Evolutionary conservation across 2,113 vertebrate genomes (phyloP).

Genomic region (Psilopsiagon aurifrons): DNA sequence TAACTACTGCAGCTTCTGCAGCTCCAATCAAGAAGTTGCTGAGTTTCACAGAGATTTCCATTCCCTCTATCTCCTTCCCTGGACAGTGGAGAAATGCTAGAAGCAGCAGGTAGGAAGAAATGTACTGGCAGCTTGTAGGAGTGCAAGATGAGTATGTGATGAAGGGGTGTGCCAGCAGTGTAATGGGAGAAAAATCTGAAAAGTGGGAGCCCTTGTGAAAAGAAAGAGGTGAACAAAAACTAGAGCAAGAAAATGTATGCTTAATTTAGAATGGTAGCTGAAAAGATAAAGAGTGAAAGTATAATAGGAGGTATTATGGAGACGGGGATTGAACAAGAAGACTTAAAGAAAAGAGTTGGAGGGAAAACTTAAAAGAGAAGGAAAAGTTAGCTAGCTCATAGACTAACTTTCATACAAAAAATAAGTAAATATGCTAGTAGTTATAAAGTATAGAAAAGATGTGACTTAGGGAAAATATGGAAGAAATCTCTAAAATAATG

Average conservation of each 20-base stretch:
- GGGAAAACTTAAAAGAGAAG: slow-evolving; percentile 17
- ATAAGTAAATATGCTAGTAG: not conserved
- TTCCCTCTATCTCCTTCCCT: not conserved
- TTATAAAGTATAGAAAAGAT: not conserved
- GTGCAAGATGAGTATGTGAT: slow-evolving; percentile 45
- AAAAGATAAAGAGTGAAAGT: not conserved
- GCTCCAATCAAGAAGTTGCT: not conserved
- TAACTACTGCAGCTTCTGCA: not conserved
- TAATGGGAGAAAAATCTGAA: slow-evolving; percentile 41
- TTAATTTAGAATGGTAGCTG: slow-evolving; percentile 1
- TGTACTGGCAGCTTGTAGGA: slow-evolving; percentile 38
- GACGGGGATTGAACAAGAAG: not conserved
- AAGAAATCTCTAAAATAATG: not conserved
- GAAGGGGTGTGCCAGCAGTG: slow-evolving; percentile 31
- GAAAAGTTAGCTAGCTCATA: not conserved
- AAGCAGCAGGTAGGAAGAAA: slow-evolving; percentile 48
- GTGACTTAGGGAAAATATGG: not conserved
- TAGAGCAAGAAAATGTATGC: not conserved
- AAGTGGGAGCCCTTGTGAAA: slow-evolving; percentile 49
- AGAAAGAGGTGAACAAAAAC: slow-evolving; percentile 35
- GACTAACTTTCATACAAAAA: not conserved
- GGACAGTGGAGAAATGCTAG: not conserved
- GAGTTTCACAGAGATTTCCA: not conserved
- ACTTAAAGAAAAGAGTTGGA: not conserved
- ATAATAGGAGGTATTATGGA: not conserved